A percentile compares a stretch with the other conserved stretches of the same genome.
Evolutionary conservation across 2,797 vertebrate genomes (phyloP).

Genomic region (Numenius phaeopus): DNA sequence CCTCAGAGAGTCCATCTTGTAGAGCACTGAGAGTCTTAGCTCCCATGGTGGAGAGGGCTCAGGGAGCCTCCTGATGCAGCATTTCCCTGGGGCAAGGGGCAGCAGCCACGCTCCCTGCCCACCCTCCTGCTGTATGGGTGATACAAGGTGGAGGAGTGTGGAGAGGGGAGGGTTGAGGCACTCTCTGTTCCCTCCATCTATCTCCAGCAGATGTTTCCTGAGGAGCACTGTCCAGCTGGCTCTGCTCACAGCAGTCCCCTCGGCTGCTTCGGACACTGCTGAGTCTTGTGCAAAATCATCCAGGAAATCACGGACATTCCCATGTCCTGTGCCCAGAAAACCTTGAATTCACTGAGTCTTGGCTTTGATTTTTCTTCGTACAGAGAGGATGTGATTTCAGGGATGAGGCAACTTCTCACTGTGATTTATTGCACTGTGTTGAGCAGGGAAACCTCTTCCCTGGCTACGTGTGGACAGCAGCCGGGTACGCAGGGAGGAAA

Average conservation of each 20-base stretch:
- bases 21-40: background rate
- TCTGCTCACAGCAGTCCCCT: background rate
- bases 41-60: background rate
- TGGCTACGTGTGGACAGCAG: background rate
- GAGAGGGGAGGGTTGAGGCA: background rate
- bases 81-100: background rate
- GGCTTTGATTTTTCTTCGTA: background rate
- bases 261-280: background rate
- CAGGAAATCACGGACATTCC: background rate
- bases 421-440: background rate
- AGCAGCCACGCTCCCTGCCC: background rate
- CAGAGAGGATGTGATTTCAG: background rate
- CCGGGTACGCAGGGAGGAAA: background rate
- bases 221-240: constrained; percentile 11
- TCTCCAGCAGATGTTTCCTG: constrained; percentile 46
- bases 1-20: background rate
- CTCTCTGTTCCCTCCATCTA: background rate
- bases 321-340: background rate
- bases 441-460: background rate
- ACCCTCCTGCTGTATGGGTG: background rate
- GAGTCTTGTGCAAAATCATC: background rate
- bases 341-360: background rate
- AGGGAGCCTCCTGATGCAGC: background rate
- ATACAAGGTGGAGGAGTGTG: background rate
- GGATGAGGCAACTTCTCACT: background rate